These are phyloP conservation scores for Onychomys leucogaster DNA, from an alignment of 2,797 vertebrate genomes.

Conservation along the genomic window DNA sequence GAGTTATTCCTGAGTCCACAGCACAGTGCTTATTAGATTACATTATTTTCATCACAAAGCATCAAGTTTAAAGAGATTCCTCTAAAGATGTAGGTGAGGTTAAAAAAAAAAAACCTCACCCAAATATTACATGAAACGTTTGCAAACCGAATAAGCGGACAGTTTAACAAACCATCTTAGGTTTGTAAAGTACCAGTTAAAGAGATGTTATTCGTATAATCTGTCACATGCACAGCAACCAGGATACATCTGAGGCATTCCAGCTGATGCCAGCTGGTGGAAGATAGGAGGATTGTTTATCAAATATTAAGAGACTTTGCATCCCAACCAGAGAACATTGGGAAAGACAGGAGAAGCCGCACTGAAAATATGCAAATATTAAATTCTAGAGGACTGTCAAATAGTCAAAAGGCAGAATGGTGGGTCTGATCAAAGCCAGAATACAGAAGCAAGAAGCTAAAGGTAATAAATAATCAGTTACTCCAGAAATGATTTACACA, in stretches of 20 bases:
- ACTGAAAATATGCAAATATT: not conserved
- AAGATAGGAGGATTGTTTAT: not conserved
- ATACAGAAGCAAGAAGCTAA: not conserved
- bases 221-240: not conserved
- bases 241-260: not conserved
- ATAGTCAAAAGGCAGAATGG: not conserved
- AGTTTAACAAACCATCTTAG: not conserved
- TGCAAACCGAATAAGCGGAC: not conserved
- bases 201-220: not conserved
- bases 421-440: not conserved
- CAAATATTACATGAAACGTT: not conserved
- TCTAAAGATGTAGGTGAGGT: not conserved
- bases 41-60: not conserved
- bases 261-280: not conserved
- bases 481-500: not conserved
- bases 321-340: not conserved
- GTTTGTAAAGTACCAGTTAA: not conserved
- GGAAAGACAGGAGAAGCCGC: not conserved
- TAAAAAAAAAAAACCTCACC: not conserved
- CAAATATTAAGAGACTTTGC: not conserved
- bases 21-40: not conserved
- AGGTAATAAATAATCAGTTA: not conserved
- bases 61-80: not conserved
- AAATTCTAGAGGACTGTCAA: not conserved
- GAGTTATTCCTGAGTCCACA: not conserved